Conservation (phyloP, 1,140 invertebrate species). For the Planococcus citri region DNA sequence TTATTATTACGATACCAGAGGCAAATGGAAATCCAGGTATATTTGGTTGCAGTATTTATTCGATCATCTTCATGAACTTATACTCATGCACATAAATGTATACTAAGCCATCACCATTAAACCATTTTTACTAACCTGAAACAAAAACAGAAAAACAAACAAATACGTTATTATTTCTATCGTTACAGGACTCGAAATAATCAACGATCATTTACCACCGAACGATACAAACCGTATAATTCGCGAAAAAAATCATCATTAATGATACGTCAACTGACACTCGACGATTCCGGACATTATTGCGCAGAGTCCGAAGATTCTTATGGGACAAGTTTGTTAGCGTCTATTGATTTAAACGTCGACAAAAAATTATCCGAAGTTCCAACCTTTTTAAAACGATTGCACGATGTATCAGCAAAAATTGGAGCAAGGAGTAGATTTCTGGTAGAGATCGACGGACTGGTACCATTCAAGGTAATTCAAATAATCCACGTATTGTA, state of each 20-base stretch:
- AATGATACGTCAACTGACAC: slow-evolving; percentile 39
- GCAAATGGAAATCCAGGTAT: neutral
- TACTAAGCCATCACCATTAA: neutral
- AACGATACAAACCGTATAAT: slow-evolving; percentile 9
- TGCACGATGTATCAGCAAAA: slow-evolving; percentile 69
- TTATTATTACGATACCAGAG: neutral
- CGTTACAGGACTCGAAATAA: slow-evolving; percentile 11
- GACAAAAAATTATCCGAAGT: slow-evolving; percentile 38
- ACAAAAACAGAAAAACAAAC: neutral
- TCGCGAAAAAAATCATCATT: slow-evolving; percentile 30
- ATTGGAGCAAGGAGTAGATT: slow-evolving; percentile 70
- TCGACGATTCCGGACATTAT: slow-evolving; percentile 42
- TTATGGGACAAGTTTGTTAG: slow-evolving; percentile 34
- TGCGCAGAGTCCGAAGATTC: slow-evolving; percentile 41
- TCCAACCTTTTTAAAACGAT: slow-evolving; percentile 58
- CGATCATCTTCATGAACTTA: too few species aligned
- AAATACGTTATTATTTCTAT: neutral
- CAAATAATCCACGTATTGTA: neutral
- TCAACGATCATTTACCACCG: neutral
- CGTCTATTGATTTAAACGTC: slow-evolving; percentile 34
- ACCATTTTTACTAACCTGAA: neutral
- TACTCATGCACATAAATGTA: too few species aligned
- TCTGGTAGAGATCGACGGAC: slow-evolving; percentile 65
- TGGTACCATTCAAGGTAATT: slow-evolving; percentile 58
- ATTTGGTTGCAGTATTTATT: neutral